These are phyloP conservation scores for Sebastes dallii DNA, from an alignment of 2,797 vertebrate genomes.

Conservation along the genomic window DNA sequence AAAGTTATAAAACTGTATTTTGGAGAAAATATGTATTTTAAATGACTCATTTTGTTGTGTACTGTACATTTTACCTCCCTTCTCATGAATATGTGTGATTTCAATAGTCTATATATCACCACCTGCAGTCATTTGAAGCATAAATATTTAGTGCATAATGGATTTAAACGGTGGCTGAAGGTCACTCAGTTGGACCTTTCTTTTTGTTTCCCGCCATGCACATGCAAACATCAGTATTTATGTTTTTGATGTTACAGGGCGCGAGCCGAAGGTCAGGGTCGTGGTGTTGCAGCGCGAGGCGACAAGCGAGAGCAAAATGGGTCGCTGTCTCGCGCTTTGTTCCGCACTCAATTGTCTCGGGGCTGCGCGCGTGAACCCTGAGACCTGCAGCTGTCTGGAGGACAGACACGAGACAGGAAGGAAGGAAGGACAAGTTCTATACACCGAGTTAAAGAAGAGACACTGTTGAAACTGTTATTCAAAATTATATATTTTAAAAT, in stretches of 20 bases:
- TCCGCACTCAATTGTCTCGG: constrained; percentile 76
- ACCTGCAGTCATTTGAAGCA: neutral
- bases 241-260: constrained; percentile 58
- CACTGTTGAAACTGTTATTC: neutral
- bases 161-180: constrained; percentile 9
- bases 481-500: neutral
- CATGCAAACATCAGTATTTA: constrained; percentile 49
- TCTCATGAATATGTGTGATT: neutral
- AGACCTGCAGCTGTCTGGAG: constrained; percentile 70
- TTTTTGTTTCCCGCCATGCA: constrained; percentile 16
- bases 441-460: neutral
- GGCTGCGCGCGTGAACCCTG: constrained; percentile 76
- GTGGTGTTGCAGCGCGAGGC: constrained; percentile 73
- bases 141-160: neutral
- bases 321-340: constrained; percentile 79
- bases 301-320: constrained; percentile 71
- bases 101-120: too few species aligned
- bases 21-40: neutral
- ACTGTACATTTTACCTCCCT: too few species aligned
- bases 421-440: neutral
- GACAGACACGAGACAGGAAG: constrained; percentile 1
- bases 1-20: neutral
- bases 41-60: neutral
- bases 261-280: constrained; percentile 80
- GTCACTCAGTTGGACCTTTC: neutral